Conservation (phyloP, 2,797 vertebrate species). For the Staurois parvus region DNA sequence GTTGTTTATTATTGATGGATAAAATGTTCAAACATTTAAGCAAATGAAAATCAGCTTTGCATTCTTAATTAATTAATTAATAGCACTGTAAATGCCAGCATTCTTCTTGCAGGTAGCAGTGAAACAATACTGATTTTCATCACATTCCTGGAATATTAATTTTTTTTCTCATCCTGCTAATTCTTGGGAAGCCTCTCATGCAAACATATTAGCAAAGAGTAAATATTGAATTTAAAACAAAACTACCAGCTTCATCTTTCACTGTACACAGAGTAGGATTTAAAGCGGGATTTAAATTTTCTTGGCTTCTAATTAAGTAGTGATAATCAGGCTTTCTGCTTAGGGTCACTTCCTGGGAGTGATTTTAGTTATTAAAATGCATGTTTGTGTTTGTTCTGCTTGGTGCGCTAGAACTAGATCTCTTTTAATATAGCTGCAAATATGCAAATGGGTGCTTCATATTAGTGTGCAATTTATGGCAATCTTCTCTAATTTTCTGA, state of each 20-base stretch:
- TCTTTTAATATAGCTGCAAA: slow-evolving; percentile 98
- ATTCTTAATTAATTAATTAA: slow-evolving; percentile 96
- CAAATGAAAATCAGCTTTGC: slow-evolving; percentile 88
- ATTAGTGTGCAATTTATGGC: slow-evolving; percentile 91
- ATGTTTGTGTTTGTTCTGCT: slow-evolving; percentile 96
- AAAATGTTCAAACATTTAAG: slow-evolving; percentile 90
- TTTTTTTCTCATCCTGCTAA: slow-evolving; percentile 79
- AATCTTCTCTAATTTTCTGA: slow-evolving; percentile 97
- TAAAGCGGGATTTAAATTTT: slow-evolving; percentile 88
- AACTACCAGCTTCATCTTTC: slow-evolving; percentile 85
- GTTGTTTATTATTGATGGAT: slow-evolving; percentile 84
- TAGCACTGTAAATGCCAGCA: slow-evolving; percentile 93
- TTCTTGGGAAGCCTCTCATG: slow-evolving; percentile 87
- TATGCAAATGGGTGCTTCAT: slow-evolving; percentile 98
- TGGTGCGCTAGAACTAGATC: slow-evolving; percentile 92
- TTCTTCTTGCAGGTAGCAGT: slow-evolving; percentile 98
- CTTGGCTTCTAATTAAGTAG: slow-evolving; percentile 98
- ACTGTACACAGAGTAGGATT: slow-evolving; percentile 86
- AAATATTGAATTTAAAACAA: slow-evolving; percentile 99
- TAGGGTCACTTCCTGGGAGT: slow-evolving; percentile 96
- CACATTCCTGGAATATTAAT: slow-evolving; percentile 84
- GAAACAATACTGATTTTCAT: slow-evolving; percentile 85
- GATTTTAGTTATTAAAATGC: slow-evolving; percentile 99
- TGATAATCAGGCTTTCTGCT: slow-evolving; percentile 94
- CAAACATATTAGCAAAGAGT: slow-evolving; percentile 96